Base-by-base conservation (phyloP, 2,797 vertebrate species). In the Myotis daubentonii region DNA sequence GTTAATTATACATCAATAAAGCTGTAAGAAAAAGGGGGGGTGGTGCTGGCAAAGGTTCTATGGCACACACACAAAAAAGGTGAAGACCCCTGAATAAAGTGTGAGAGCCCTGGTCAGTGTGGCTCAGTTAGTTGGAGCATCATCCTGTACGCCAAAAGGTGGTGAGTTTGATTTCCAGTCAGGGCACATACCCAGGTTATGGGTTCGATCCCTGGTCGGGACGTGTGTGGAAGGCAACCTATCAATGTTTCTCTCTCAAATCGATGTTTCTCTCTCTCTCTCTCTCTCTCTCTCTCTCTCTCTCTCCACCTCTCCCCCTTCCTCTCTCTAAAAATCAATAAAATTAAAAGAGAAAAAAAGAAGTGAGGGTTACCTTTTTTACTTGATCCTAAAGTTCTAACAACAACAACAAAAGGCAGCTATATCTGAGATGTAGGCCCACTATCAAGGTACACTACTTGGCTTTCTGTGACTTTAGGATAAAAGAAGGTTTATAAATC, bases 401-500 rank as follows among this genome's bases (percentile, higher is more conserved):
- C n/a, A 87, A 65, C 38, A 82, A 41, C 8, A 53, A 44, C 41
- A 44, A 44, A 33, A n/a, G 19, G 36, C 87, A 72, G 62, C 53
- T 20, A 55, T 47, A 80, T 49, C 17, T 75, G 55, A 93, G 30
- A 95, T 49, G 1, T 49, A 95, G 82, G 30, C 7, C 65, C 55
- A 87, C 70, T 75, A 62, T 19, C 44, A 92, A 89, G 6, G 8
- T 70, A 85, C 10, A 60, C 5, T 62, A 25, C 51, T 95, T 76
- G 70, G 62, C 82, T 79, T 95, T 86, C 87, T 86, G 23, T 68
- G 44, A 85, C 30, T 76, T 78, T 12, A 81, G 44, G 49, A 86
- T 57, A 62, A 93, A 93, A 94, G 44, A 53, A 13, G 41, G 12
- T 83, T 78, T 94, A 76, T 60, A 88, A 78, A 85, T 88, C 55